Evolutionary conservation across 2,113 vertebrate genomes (phyloP).

Genomic region (Tachysurus fulvidraco): DNA sequence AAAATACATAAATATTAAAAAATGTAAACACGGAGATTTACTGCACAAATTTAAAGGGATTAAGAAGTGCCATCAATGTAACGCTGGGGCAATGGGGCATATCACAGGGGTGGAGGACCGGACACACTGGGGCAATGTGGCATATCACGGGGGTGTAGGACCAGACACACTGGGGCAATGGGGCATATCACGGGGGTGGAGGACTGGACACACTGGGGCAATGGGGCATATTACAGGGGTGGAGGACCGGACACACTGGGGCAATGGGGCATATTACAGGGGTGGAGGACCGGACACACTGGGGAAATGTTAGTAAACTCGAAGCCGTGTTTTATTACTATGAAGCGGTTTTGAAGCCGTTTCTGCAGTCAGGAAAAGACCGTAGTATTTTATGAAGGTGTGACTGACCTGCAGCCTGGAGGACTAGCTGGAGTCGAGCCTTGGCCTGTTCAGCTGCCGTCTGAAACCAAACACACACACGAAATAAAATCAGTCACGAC

Average conservation of each 20-base stretch:
- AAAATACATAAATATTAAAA: background rate
- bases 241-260: background rate
- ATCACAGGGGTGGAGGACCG: too few relatives aligned
- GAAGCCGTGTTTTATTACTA: background rate
- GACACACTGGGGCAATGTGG: too few relatives aligned
- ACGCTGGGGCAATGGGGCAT: too few relatives aligned
- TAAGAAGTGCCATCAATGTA: too few relatives aligned
- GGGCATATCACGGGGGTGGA: too few relatives aligned
- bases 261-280: background rate
- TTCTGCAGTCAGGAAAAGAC: background rate
- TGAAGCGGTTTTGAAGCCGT: background rate
- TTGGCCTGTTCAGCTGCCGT: conserved; percentile 93
- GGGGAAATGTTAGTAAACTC: background rate
- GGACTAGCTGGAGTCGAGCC: conserved; percentile 88
- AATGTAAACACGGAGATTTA: background rate
- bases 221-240: too few relatives aligned
- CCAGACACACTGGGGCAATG: too few relatives aligned
- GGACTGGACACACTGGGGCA: too few relatives aligned
- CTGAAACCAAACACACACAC: conserved; percentile 66
- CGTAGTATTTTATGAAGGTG: background rate
- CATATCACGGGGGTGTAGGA: too few relatives aligned
- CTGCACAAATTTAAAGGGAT: background rate
- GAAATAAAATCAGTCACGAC: background rate
- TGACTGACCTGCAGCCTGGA: conserved; percentile 92
- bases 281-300: background rate